Base-by-base conservation (phyloP, 2,888 invertebrate species). In the Tinea semifulvella region DNA sequence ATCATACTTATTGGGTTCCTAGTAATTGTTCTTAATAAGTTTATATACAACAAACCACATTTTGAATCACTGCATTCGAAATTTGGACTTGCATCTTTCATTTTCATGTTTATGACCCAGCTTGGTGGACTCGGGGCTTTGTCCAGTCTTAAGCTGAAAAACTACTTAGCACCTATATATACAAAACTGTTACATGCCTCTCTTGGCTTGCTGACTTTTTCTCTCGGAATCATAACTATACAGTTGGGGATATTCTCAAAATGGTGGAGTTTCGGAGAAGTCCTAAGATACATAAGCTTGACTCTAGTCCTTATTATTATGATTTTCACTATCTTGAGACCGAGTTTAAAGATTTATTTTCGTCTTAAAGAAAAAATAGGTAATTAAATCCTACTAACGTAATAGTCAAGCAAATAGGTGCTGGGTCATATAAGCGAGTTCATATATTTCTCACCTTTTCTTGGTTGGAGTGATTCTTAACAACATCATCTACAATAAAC, bases 101-200 rank as follows among this genome's bases (percentile, higher is more conserved):
- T 79, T 47, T 70, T 82, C 43, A 68, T 71, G 63, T 42, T 61
- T n/a, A 38, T 61, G 1, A 77, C 81, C 17, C 73, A 73, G 61
- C 47, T 63, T n/a, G 81, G 82, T 11, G 82, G 82, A 1, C 38
- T 82, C 13, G 65, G 68, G 27, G 76, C 79, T 26, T 56, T 81
- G 2, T 79, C 71, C 48, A 79, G 81, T 56, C 59, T 79, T 10
- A 72, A 76, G 52, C 53, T 82, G 13, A 81, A 82, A 52, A 52
- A 70, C 44, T 76, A 72, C 46, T 53, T 82, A 38, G 71, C 80
- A 35, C 81, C 82, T 1, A 67, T 80, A 36, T 81, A 74, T 46
- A 76, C 70, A 10, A 82, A 82, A 58, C 53, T 80, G 1, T 44
- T 81, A 25, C 82, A 82, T 60, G 74, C 77, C 8, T 58, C 65